Evolutionary conservation across 2,797 vertebrate genomes (phyloP), one percentile per base, ranked within the genome.

Genomic region (Oceanodroma leucorhoa): DNA sequence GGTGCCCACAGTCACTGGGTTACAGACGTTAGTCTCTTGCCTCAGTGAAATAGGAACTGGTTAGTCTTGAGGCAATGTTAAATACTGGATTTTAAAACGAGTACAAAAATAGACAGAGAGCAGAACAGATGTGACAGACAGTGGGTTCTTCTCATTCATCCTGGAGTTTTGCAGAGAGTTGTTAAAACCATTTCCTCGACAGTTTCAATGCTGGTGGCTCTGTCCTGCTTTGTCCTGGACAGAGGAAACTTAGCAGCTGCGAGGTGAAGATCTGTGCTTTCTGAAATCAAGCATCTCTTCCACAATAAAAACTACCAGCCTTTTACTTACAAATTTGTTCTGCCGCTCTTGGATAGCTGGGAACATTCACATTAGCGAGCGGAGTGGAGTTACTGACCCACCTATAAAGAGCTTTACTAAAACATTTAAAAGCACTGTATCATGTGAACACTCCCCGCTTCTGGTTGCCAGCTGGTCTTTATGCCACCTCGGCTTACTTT

Each of bases 241-340:
- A 78, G 79, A 57, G 94, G 77, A 43, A 92, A 88, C 40, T 90
- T 77, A 48, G 92, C 94, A 80, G 83, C 90, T 82, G 91, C 89
- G 53, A 96, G 85, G 91, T 93, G 82, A 82, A 57, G 24, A 11
- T 16, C 60, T 69, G 62, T 17, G 38, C 76, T 79, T 83, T 76
- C 67, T 40, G 45, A 72, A 93, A 61, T 26, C 50, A 38, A 29
- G 53, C 48, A 13, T 8, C 50, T 79, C 60, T 76, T 83, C 77
- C 53, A 40, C 66, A 91, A 46, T n/a, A 80, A 80, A 76, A 61
- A 66, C 60, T 32, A 53, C 20, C 26, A 48, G 67, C 40, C 34
- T 90, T 94, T 93, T 70, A 82, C 30, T 89, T 70, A 82, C 30
- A 89, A 14, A 73, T 76, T 70, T 55, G 71, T 80, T 87, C 77